A percentile compares a stretch with the other conserved stretches of the same genome.
Conservation (phyloP, 2,888 invertebrate species). For the Willowsia nigromaculata region DNA sequence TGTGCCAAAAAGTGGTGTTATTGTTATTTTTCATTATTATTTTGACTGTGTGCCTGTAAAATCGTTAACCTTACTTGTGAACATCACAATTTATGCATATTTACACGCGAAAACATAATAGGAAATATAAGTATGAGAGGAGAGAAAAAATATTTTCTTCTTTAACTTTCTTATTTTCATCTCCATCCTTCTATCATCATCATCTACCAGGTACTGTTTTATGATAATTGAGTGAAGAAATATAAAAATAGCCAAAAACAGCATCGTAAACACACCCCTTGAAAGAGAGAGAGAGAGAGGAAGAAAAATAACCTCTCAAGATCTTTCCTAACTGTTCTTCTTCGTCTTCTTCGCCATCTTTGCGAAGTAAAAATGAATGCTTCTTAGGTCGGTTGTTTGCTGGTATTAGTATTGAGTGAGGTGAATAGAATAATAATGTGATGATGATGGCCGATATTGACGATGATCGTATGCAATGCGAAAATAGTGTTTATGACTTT, state of each 20-base stretch:
- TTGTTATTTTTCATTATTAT: slow-evolving; percentile 69
- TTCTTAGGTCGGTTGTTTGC: slow-evolving; percentile 36
- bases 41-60: slow-evolving; percentile 49
- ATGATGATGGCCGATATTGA: slow-evolving; percentile 23
- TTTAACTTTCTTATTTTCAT: slow-evolving; percentile 64
- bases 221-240: slow-evolving; percentile 72
- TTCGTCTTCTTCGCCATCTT: slow-evolving; percentile 35
- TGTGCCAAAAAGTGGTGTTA: slow-evolving; percentile 41
- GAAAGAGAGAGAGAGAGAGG: slow-evolving; percentile 18
- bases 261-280: slow-evolving; percentile 71
- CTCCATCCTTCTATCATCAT: background rate
- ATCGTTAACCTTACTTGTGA: slow-evolving; percentile 64
- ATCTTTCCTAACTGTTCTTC: slow-evolving; percentile 64
- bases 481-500: slow-evolving; percentile 67
- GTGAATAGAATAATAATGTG: slow-evolving; percentile 30
- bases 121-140: background rate
- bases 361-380: background rate
- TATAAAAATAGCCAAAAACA: slow-evolving; percentile 71
- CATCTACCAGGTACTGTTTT: slow-evolving; percentile 61
- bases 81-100: slow-evolving; percentile 44
- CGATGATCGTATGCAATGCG: slow-evolving; percentile 41
- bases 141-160: slow-evolving; percentile 54
- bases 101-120: slow-evolving; percentile 16
- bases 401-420: background rate
- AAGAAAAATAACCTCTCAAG: slow-evolving; percentile 47